Evolutionary conservation across 2,797 vertebrate species (phyloP), one percentile per base, ranked within the genome.

Genomic region (Oceanodroma leucorhoa): DNA sequence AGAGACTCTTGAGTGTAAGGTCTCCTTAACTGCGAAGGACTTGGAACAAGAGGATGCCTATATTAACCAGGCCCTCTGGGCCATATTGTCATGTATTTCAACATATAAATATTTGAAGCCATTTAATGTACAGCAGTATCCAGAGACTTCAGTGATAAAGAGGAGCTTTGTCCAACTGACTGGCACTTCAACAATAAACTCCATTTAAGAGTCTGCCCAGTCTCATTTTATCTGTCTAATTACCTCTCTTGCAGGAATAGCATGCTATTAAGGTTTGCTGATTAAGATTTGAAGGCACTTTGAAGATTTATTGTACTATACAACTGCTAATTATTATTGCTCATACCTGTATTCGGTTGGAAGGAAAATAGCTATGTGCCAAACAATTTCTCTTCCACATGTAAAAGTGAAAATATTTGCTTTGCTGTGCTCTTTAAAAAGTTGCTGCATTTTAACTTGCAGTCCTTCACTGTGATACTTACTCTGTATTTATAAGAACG

Each of bases 251-350:
- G n/a, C 54, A 96, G 90, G 43, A 92, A 94, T 6, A 93, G 81
- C 36, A 62, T 18, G 58, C 83, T 87, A 90, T 95, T 95, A 94
- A 93, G 80, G 77, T 69, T 86, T 91, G 83, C 87, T 91, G 94
- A 95, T 95, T 91, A 95, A 83, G 88, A 96, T 94, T 90, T 95
- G 83, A 94, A 95, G 58, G 69, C 40, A 86, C 90, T 96, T 95
- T 69, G 80, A 95, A 96, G 92, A 86, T 94, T 91, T 92, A 95
- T 83, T 94, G 93, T 84, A 64, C 83, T 70, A 69, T 60, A 83
- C 72, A 95, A 93, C 83, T 87, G 87, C 80, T 94, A 93, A 95
- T 97, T 95, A 96, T 82, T 96, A 91, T 72, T 90, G 91, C 88
- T 95, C 91, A 83, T 87, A 71, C 65, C 79, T 71, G 54, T 54